Percentiles rank a stretch among this genome's conserved stretches.
Conservation (phyloP, 2,113 vertebrate genomes). For the Xiphophorus couchianus region DNA sequence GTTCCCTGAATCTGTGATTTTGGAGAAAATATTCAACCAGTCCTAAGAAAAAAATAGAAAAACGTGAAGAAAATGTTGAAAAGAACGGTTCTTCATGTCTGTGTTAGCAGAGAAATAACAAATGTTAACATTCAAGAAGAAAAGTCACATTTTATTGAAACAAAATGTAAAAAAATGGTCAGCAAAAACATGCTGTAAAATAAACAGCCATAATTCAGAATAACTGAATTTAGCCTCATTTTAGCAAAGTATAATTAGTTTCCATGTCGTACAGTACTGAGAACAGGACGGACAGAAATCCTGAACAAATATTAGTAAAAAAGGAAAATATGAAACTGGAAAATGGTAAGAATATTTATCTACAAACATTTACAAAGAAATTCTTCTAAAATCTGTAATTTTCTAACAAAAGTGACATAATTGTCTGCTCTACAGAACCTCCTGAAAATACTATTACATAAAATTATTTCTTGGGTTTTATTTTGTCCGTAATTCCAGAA, state of each 20-base stretch:
- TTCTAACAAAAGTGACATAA: no score
- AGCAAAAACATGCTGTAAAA: slow-evolving; percentile 22
- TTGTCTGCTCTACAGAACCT: no score
- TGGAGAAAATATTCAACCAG: background rate
- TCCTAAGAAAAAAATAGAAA: background rate
- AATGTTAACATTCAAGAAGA: background rate
- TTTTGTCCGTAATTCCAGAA: background rate
- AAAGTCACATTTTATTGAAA: slow-evolving; percentile 30
- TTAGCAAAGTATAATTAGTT: background rate
- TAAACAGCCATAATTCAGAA: background rate
- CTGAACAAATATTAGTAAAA: background rate
- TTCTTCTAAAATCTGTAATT: no score
- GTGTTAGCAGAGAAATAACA: background rate
- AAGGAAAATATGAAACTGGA: background rate
- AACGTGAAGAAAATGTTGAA: background rate
- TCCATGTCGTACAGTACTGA: background rate
- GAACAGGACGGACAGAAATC: background rate
- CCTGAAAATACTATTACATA: no score
- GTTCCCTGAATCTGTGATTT: background rate
- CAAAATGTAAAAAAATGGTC: slow-evolving; percentile 30
- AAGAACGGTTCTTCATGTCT: background rate
- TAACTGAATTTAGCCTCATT: background rate
- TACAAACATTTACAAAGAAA: no score
- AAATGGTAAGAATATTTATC: no score
- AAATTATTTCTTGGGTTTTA: background rate